Conservation (phyloP, 2,888 invertebrate genomes). For the Melanchra persicariae region DNA sequence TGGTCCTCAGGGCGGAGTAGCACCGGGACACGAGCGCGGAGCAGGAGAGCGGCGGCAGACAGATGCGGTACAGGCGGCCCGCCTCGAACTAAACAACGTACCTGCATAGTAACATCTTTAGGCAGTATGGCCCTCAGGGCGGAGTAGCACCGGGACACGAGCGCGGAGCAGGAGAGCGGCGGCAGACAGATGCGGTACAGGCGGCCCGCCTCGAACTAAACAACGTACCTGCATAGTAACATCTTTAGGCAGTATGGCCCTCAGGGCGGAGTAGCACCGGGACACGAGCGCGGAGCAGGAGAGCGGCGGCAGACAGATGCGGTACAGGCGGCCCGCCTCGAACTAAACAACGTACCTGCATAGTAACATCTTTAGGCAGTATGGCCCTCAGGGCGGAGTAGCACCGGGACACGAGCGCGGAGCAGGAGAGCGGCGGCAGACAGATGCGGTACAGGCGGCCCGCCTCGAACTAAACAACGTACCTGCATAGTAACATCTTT, state of each 20-base stretch:
- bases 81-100: constrained; percentile 85
- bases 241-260: constrained; percentile 94
- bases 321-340: constrained; percentile 93
- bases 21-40: constrained; percentile 93
- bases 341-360: constrained; percentile 88
- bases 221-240: constrained; percentile 92
- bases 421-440: constrained; percentile 92
- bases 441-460: constrained; percentile 94
- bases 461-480: constrained; percentile 84
- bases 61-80: constrained; percentile 94
- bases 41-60: constrained; percentile 92
- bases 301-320: constrained; percentile 93
- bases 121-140: constrained; percentile 94
- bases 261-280: constrained; percentile 93
- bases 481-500: constrained; percentile 94
- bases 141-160: constrained; percentile 93
- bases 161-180: constrained; percentile 90
- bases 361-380: constrained; percentile 94
- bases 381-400: constrained; percentile 93
- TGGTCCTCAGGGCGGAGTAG: constrained; percentile 93
- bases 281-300: constrained; percentile 92
- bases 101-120: constrained; percentile 94
- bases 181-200: constrained; percentile 95
- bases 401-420: constrained; percentile 93
- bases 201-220: constrained; percentile 91